These are phyloP conservation scores for Drepana arcuata DNA, from an alignment of 1,140 invertebrate species.

Conservation along the genomic window DNA sequence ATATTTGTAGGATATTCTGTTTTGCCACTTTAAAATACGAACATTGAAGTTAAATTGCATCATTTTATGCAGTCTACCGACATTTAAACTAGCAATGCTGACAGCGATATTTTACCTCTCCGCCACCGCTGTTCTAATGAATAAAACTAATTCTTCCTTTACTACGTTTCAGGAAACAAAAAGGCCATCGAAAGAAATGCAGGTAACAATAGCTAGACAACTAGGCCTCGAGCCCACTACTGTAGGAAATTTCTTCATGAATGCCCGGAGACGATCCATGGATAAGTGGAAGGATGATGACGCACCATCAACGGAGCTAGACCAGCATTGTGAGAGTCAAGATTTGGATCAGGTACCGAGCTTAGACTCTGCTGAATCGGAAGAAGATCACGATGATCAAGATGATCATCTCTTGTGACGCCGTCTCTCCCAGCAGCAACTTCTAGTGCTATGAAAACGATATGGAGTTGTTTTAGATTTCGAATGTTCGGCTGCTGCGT, in stretches of 20 bases:
- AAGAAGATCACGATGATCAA: constrained; percentile 60
- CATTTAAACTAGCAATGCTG: too few relatives aligned
- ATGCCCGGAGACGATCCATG: constrained; percentile 96
- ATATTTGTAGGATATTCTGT: too few relatives aligned
- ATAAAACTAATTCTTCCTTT: background rate
- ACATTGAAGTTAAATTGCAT: too few relatives aligned
- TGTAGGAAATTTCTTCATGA: constrained; percentile 99
- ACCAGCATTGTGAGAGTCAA: constrained; percentile 45
- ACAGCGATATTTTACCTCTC: too few relatives aligned
- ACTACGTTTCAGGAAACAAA: constrained; percentile 92
- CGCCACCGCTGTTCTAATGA: too few relatives aligned
- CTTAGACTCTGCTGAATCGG: constrained; percentile 56
- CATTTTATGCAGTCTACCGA: too few relatives aligned
- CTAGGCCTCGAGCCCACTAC: constrained; percentile 98
- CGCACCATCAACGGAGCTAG: constrained; percentile 51
- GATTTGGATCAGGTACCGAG: constrained; percentile 58
- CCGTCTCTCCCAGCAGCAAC: constrained; percentile 47
- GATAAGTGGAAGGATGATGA: constrained; percentile 98
- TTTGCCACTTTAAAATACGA: too few relatives aligned
- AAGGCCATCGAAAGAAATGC: constrained; percentile 99
- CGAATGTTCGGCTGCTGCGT: too few relatives aligned
- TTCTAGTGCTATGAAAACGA: constrained; percentile 54
- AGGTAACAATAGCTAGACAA: constrained; percentile 98
- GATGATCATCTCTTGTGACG: constrained; percentile 67
- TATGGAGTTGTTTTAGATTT: constrained; percentile 31